Evolutionary conservation across 2,888 invertebrate species (phyloP).

Genomic region (Napeogenes inachia): DNA sequence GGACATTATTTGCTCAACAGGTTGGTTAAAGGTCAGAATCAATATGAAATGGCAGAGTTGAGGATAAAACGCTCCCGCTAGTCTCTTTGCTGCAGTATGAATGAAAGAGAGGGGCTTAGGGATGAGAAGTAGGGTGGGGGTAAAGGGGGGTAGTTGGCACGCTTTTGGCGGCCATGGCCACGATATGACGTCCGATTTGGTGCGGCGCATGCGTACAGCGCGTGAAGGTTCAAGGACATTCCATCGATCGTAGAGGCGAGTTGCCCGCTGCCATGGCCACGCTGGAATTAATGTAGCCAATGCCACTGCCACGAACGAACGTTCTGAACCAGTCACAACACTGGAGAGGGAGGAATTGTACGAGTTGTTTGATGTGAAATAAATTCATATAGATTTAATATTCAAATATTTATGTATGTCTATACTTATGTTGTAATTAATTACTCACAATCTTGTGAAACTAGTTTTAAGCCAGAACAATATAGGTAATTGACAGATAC

Average conservation of each 20-base stretch:
- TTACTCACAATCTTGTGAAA: not conserved
- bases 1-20: slow-evolving; percentile 41
- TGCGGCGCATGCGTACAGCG: slow-evolving; percentile 54
- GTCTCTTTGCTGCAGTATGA: slow-evolving; percentile 46
- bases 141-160: slow-evolving; percentile 40
- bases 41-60: slow-evolving; percentile 66
- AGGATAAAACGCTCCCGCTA: slow-evolving; percentile 41
- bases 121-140: slow-evolving; percentile 32
- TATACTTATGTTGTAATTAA: not conserved
- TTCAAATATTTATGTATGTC: not conserved
- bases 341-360: not conserved
- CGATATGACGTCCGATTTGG: slow-evolving; percentile 63
- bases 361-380: not conserved
- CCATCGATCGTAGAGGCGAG: slow-evolving; percentile 62
- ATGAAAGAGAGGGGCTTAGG: slow-evolving; percentile 35
- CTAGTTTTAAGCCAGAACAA: not conserved
- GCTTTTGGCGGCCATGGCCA: slow-evolving; percentile 68
- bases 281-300: slow-evolving; percentile 51
- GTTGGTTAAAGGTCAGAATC: slow-evolving; percentile 61
- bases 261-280: slow-evolving; percentile 56
- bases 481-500: not conserved
- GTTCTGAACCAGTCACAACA: slow-evolving; percentile 23
- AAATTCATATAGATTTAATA: too few relatives aligned
- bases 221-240: slow-evolving; percentile 65
- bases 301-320: slow-evolving; percentile 53